Evolutionary conservation across 2,113 vertebrate species (phyloP).

Genomic region (Phyllopteryx taeniolatus): DNA sequence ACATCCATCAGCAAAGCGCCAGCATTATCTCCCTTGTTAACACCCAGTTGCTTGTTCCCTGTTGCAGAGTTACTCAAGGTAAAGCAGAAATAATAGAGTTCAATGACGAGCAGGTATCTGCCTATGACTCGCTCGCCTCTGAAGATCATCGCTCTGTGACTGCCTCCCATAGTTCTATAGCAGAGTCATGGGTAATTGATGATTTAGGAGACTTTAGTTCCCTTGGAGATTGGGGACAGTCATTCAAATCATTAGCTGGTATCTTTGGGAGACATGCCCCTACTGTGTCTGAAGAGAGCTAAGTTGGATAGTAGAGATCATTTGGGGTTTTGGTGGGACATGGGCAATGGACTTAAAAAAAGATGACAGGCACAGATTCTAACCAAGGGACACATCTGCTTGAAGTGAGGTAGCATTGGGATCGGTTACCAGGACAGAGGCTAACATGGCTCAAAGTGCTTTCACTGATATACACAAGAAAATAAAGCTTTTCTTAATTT

Average conservation of each 20-base stretch:
- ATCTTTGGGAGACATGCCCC: conserved; percentile 67
- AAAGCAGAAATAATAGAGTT: conserved; percentile 83
- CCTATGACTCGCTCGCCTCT: conserved; percentile 88
- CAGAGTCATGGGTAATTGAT: conserved; percentile 75
- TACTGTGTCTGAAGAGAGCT: conserved; percentile 30
- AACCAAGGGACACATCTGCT: background rate
- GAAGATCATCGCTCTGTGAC: conserved; percentile 83
- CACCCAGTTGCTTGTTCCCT: background rate
- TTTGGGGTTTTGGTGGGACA: background rate
- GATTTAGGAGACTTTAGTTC: conserved; percentile 82
- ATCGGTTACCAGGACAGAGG: background rate
- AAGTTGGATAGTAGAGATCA: conserved; percentile 11
- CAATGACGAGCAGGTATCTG: conserved; percentile 80
- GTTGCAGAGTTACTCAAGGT: background rate
- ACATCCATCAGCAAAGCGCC: conserved; percentile 64
- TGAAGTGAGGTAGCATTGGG: background rate
- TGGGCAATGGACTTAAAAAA: background rate
- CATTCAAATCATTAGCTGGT: conserved; percentile 82
- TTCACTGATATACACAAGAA: background rate
- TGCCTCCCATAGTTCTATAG: conserved; percentile 88
- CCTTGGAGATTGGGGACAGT: conserved; percentile 85
- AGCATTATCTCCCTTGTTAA: background rate
- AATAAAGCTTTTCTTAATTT: background rate
- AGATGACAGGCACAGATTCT: background rate
- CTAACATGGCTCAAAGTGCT: background rate